phyloP scores from a whole-genome alignment of 2,113 vertebrate species.

The Epinephelus lanceolatus region DNA sequence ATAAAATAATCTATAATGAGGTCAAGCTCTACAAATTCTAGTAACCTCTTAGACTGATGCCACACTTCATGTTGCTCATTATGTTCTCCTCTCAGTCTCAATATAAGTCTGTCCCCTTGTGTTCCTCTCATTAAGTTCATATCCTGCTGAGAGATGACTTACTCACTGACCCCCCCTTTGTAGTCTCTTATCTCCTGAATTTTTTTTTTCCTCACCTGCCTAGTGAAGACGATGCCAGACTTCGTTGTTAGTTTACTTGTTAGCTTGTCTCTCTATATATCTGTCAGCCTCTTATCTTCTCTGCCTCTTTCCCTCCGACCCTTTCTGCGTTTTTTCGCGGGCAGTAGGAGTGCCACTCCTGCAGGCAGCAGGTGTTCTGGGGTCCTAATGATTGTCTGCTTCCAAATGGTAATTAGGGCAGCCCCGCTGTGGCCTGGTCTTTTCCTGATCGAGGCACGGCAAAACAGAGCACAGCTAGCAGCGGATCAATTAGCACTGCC shows the following conservation, averaged over 20 bases:
- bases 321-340: constrained; percentile 43
- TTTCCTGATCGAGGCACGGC: constrained; percentile 46
- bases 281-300: constrained; percentile 29
- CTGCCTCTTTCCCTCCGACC: constrained; percentile 1
- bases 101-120: constrained; percentile 37
- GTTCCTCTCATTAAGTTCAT: constrained; percentile 60
- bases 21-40: constrained; percentile 4
- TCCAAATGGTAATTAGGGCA: constrained; percentile 75
- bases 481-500: constrained; percentile 69
- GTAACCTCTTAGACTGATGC: constrained; percentile 29
- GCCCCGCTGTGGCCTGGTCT: constrained; percentile 69
- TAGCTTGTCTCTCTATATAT: constrained; percentile 8
- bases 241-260: constrained; percentile 35
- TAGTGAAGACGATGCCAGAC: not conserved
- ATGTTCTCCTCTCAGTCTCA: constrained; percentile 22
- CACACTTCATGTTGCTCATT: constrained; percentile 50
- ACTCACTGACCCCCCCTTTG: constrained; percentile 12
- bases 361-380: constrained; percentile 64
- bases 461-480: constrained; percentile 51
- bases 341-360: constrained; percentile 52
- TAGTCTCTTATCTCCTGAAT: constrained; percentile 25
- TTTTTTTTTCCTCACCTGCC: constrained; percentile 26
- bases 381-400: constrained; percentile 68
- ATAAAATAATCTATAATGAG: constrained; percentile 33
- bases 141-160: constrained; percentile 55